Evolutionary conservation across 64 coral and sea anemone genomes (phyloP).

Genomic region (Stichodactyla mertensii): DNA sequence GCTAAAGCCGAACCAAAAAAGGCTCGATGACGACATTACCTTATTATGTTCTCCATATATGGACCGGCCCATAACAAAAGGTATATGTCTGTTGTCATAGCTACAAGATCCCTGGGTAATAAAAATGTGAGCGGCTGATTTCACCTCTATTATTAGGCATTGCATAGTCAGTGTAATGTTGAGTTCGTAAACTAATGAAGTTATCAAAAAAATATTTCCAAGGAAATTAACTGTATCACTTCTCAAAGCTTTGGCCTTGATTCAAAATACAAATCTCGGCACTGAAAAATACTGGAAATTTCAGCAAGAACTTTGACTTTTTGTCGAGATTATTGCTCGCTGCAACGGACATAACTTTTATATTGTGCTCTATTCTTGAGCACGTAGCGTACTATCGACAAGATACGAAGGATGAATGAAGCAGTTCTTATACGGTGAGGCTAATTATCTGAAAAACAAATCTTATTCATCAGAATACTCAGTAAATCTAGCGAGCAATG

Average conservation of each 20-base stretch:
- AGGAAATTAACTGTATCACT: neutral
- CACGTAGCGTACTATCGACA: neutral
- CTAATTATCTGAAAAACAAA: neutral
- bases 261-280: neutral
- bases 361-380: neutral
- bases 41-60: conserved; percentile 58
- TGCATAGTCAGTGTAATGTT: conserved; percentile 9
- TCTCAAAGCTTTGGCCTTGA: neutral
- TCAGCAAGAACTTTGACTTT: conserved; percentile 2
- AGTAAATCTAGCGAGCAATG: neutral
- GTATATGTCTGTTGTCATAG: conserved; percentile 52
- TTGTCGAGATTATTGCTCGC: conserved; percentile 1
- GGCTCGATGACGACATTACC: conserved; percentile 44
- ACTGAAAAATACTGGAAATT: neutral
- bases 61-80: conserved; percentile 53
- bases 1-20: conserved; percentile 51
- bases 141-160: conserved; percentile 83
- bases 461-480: neutral
- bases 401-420: conserved; percentile 7
- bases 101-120: conserved; percentile 54
- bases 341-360: neutral
- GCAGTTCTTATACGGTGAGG: conserved; percentile 19
- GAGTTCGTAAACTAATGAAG: neutral
- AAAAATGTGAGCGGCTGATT: conserved; percentile 67
- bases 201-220: neutral